A percentile compares a stretch with the other conserved stretches of the same genome.
Evolutionary conservation across 2,797 vertebrate species (phyloP).

Genomic region (Sebastes umbrosus): DNA sequence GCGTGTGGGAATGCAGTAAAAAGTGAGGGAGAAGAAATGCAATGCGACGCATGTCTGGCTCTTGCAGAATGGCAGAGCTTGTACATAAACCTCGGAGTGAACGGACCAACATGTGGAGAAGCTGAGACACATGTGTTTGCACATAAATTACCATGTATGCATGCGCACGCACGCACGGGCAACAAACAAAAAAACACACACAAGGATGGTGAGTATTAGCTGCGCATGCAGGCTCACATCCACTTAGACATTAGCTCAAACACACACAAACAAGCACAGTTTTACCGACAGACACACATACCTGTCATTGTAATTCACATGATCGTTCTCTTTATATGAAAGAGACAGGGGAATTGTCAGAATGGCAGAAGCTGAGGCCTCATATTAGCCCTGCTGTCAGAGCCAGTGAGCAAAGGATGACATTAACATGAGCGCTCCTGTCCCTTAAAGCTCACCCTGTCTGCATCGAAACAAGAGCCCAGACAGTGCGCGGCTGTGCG

Average conservation of each 20-base stretch:
- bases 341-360: constrained; percentile 67
- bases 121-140: constrained; percentile 50
- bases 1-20: constrained; percentile 73
- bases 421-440: constrained; percentile 64
- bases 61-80: constrained; percentile 35
- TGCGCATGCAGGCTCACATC: constrained; percentile 32
- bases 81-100: constrained; percentile 47
- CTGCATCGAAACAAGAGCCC: constrained; percentile 38
- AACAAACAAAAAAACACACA: constrained; percentile 38
- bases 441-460: constrained; percentile 61
- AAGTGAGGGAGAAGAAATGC: constrained; percentile 42
- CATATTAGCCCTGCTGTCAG: constrained; percentile 70
- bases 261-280: constrained; percentile 20
- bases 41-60: constrained; percentile 37
- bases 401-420: constrained; percentile 62
- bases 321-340: constrained; percentile 51
- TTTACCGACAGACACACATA: constrained; percentile 35
- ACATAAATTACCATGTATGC: constrained; percentile 51
- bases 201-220: neutral
- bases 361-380: constrained; percentile 63
- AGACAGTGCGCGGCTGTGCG: constrained; percentile 12
- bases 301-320: constrained; percentile 64
- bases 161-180: constrained; percentile 33
- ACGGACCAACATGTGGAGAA: constrained; percentile 41
- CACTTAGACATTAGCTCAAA: constrained; percentile 7